Evolutionary conservation across 2,113 vertebrate species (phyloP).

Genomic region (Ranitomeya variabilis): DNA sequence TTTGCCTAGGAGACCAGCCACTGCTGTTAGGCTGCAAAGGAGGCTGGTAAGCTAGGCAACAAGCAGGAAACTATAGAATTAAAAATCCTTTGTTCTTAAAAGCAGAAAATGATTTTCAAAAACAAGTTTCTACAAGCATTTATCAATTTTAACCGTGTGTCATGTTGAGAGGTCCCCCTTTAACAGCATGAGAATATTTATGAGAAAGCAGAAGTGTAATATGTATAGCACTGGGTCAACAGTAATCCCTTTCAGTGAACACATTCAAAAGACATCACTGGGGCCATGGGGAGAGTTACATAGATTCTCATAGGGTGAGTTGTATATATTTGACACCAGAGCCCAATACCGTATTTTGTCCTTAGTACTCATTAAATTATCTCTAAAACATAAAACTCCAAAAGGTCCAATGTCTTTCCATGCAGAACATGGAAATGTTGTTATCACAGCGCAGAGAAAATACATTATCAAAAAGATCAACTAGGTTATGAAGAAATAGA

Average conservation of each 20-base stretch:
- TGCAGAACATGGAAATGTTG: not conserved
- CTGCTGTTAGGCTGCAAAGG: no score
- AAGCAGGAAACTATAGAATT: no score
- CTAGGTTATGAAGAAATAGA: not conserved
- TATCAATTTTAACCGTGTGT: no score
- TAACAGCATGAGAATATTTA: not conserved
- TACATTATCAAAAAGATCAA: not conserved
- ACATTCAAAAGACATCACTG: not conserved
- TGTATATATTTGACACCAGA: not conserved
- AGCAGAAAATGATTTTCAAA: no score
- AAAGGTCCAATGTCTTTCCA: not conserved
- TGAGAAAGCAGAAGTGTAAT: not conserved
- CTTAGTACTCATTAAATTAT: no score
- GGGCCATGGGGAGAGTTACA: not conserved
- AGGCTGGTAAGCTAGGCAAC: no score
- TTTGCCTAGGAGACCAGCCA: no score
- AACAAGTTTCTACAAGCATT: no score
- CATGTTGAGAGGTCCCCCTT: no score
- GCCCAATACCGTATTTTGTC: not conserved
- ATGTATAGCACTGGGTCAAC: not conserved
- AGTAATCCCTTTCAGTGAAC: not conserved
- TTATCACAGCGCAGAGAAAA: not conserved
- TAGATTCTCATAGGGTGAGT: not conserved
- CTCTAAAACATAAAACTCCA: not conserved
- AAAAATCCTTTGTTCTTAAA: no score